Conservation (phyloP, 1,140 invertebrate species). For the Pseudomyrmex sp. region DNA sequence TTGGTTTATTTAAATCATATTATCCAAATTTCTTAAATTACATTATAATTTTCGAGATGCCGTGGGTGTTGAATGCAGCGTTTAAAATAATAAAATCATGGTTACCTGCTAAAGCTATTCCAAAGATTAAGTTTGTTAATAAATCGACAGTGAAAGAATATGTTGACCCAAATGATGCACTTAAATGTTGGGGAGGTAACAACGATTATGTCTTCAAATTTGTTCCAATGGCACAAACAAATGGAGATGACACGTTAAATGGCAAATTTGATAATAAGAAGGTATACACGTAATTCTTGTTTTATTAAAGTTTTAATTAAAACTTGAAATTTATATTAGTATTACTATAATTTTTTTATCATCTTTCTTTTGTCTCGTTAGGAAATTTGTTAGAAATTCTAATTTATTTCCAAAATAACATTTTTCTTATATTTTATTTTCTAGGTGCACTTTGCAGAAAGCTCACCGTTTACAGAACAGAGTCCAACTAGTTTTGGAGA, state of each 20-base stretch:
- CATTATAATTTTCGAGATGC: slow-evolving; percentile 97
- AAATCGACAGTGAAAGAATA: slow-evolving; percentile 92
- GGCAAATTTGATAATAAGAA: slow-evolving; percentile 86
- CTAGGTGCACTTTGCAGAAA: slow-evolving; percentile 87
- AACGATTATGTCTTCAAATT: slow-evolving; percentile 91
- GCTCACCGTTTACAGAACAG: slow-evolving; percentile 85
- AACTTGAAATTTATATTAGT: not conserved
- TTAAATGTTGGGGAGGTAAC: slow-evolving; percentile 94
- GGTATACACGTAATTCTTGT: slow-evolving; percentile 74
- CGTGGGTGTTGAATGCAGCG: slow-evolving; percentile 96
- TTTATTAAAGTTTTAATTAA: not conserved
- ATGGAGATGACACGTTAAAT: slow-evolving; percentile 75
- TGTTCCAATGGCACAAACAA: slow-evolving; percentile 86
- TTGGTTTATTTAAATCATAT: slow-evolving; percentile 94
- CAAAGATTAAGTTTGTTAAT: slow-evolving; percentile 95
- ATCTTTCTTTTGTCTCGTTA: not conserved
- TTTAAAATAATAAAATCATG: slow-evolving; percentile 97
- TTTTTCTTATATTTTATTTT: slow-evolving; percentile 43
- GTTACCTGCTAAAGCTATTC: slow-evolving; percentile 94
- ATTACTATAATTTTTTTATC: not conserved
- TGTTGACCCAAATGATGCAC: slow-evolving; percentile 90
- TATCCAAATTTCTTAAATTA: slow-evolving; percentile 96
- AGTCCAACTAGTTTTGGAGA: slow-evolving; percentile 76
- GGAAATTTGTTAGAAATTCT: too few species aligned
- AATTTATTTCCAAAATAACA: too few species aligned